These are phyloP conservation scores for Egretta garzetta DNA, from an alignment of 2,113 vertebrate species.

Conservation along the genomic window DNA sequence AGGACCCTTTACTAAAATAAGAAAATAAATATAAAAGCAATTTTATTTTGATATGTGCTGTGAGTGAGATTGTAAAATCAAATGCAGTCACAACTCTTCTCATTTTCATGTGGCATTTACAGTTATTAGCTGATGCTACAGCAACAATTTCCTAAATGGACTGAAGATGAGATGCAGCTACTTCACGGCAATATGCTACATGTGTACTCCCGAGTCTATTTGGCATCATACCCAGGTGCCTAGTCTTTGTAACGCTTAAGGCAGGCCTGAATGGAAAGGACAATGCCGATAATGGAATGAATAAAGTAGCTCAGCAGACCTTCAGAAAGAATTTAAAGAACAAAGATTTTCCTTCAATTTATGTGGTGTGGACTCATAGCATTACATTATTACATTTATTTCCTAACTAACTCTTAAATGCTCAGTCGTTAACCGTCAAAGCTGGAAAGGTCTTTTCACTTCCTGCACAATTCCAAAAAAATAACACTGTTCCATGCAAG, in stretches of 20 bases:
- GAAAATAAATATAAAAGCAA: neutral
- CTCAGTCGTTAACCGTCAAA: neutral
- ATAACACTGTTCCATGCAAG: neutral
- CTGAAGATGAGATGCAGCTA: neutral
- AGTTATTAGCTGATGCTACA: neutral
- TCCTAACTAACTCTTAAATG: neutral
- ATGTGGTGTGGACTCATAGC: neutral
- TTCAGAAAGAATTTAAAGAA: neutral
- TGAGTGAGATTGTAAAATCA: neutral
- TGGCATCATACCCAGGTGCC: neutral
- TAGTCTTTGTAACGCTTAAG: neutral
- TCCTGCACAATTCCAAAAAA: neutral
- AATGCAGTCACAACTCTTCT: neutral
- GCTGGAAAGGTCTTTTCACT: neutral
- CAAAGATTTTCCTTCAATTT: neutral
- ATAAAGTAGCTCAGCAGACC: neutral
- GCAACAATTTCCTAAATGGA: neutral
- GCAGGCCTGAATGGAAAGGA: neutral
- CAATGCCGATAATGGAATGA: neutral
- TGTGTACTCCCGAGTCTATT: neutral
- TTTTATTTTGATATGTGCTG: neutral
- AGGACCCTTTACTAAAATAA: neutral
- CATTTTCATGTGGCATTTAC: constrained; percentile 5
- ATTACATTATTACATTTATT: neutral
- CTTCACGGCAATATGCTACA: neutral